Percentiles rank a stretch among this genome's conserved stretches.
phyloP scores from a whole-genome alignment of 2,113 vertebrate species.

The Cairina moschata region DNA sequence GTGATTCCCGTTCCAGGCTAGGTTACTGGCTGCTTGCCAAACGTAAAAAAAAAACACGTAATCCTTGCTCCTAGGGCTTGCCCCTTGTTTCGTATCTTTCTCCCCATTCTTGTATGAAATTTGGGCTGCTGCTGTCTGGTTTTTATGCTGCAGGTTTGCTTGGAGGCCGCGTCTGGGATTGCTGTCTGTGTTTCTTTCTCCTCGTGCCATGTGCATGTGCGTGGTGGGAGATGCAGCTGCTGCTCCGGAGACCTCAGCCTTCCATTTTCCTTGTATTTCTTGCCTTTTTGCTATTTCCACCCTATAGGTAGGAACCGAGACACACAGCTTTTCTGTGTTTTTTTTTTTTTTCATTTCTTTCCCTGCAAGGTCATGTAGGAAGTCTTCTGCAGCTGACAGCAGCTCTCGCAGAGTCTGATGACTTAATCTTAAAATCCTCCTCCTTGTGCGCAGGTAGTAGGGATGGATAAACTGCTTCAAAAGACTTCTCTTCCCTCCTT shows the following conservation, averaged over 20 bases:
- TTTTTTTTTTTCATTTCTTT: neutral
- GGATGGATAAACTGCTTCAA: neutral
- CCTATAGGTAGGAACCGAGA: neutral
- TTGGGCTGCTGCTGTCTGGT: neutral
- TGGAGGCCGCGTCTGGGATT: neutral
- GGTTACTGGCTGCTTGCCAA: neutral
- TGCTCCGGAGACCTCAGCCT: neutral
- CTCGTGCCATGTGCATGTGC: neutral
- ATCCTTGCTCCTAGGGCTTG: neutral
- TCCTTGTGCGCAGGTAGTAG: neutral
- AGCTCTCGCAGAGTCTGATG: neutral
- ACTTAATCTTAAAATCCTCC: neutral
- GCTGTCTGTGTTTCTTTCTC: no score
- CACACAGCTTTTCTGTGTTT: neutral
- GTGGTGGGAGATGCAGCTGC: neutral
- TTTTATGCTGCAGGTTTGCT: neutral
- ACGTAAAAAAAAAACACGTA: neutral
- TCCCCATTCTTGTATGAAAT: neutral
- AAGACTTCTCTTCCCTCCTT: neutral
- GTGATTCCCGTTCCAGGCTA: neutral
- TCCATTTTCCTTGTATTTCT: neutral
- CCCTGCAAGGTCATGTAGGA: neutral
- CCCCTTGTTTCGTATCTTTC: neutral
- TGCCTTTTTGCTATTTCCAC: neutral
- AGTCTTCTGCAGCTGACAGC: neutral